Base-by-base conservation (phyloP, 1,140 invertebrate species). In the Lasaia peninsularis region DNA sequence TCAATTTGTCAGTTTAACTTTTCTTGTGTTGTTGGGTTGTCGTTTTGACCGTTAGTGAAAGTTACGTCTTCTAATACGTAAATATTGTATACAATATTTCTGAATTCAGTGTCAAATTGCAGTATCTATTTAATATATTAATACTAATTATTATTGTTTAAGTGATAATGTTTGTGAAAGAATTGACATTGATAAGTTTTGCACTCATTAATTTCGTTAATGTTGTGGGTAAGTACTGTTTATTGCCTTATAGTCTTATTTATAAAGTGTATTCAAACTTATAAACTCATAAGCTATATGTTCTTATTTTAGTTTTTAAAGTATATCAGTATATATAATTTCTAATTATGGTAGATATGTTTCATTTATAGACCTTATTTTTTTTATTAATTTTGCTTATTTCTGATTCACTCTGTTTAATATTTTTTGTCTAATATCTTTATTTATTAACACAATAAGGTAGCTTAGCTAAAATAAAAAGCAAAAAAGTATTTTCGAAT, bases 1-100 rank as follows among this genome's bases (percentile, higher is more conserved):
- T 9, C 8, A 31, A 18, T 44, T 48, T 44, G 48, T 37, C 58
- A 67, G 69, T 71, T 52, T 49, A 59, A 56, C 52, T 65, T 63
- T 56, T 50, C 35, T 14, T 6, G 44, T 35, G 18, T 0, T 1
- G 28, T 34, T 5, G 49, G 14, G 31, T 51, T 58, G 65, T 65
- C 40, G 37, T 52, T n/a, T 24, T 40, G 4, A 16, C 14, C 37
- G 7, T 21, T 34, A 14, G 7, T 18, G 8, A 64, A 71, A 63
- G 54, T 66, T 69, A 62, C 77, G 77, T 71, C 69, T 66, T 65
- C 48, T 57, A 72, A 72, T 64, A 73, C 77, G 77, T 67, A 63
- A 65, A 56, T 14, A 31, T 16, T 16, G 24, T 40, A 12, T 24
- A 21, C 8, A 12, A 53, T n/a, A 24, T 6, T 35, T 35, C 2